Evolutionary conservation across 2,797 vertebrate species (phyloP), one percentile per base, ranked within the genome.

Genomic region (Lycodopsis pacificus): DNA sequence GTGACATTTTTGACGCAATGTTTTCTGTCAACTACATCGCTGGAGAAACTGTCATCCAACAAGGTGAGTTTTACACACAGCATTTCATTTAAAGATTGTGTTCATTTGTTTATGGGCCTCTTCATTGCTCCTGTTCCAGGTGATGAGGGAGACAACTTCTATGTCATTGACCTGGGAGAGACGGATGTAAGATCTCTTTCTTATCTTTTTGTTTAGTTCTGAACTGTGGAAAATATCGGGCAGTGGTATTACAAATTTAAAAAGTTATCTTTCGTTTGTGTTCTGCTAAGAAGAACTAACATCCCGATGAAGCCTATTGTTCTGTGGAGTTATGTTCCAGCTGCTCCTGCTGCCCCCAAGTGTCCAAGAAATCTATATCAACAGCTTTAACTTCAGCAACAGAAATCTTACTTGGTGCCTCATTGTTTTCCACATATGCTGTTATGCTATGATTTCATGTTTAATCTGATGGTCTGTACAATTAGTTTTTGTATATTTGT

Each of bases 1-100:
- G 97, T 89, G 97, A 98, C 86, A 98, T 98, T 90, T 98, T 97
- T 69, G 97, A 98, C 56, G 97, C 97, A 0, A 98, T 98, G 97
- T 98, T 98, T 80, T 95, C 97, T 0, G 96, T 97, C 70, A 97
- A 96, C 22, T 97, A 97, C 84, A 98, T 98, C 32, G 96, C 96
- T 65, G 97, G 97, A 80, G 97, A 98, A 88, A 97, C 95, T 0
- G 97, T 98, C 65, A 97, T 98, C 89, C 95, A 96, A 83, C 97
- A 97, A 94, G 97, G 97, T 96, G 91, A 93, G 90, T 58, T 62
- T 9, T 11, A 12, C 25, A 64, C 61, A 34, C 7, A 19, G 27
- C 6, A 4, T 13, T 9, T 32, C 8, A 20, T 15, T 17, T n/a
- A 5, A 20, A 57, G 14, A 15, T 13, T 5, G 13, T n/a, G 11